Base-by-base conservation (phyloP, 2,888 invertebrate genomes). In the Cosmopolites sordidus region DNA sequence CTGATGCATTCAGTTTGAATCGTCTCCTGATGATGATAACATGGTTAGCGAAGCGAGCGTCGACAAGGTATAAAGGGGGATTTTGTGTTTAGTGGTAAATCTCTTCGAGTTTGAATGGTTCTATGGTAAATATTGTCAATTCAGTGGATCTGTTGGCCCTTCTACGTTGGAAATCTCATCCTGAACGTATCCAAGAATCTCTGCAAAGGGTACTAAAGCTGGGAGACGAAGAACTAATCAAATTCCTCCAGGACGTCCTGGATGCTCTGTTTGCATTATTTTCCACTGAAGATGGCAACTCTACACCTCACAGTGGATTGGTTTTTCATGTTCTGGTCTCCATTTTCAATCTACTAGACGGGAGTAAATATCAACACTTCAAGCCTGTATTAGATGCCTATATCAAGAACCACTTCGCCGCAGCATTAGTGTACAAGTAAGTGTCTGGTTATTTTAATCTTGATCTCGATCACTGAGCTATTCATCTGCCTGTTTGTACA, bases 241-340 rank as follows among this genome's bases (percentile, higher is more conserved):
- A 96, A 77, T 96, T 95, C 73, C 78, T 97, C 1, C 89, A 95
- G 71, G 96, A 96, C 68, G 93, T 96, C 1, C 76, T 97, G 9
- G 96, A 97, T 69, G 91, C 93, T 0, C 75, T 97, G 1, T 96
- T 96, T 72, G 89, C 92, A 14, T 84, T 97, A 79, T 93, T 96
- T 69, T 91, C 92, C 5, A 92, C 92, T 6, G 93, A 93, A 71
- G 92, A 94, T 70, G 93, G 92, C 16, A 92, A 90, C 69, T 82
- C 91, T 38, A 93, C 93, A 0, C 83, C 87, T 17, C 87, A 93
- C 69, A 93, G 93, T 1, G 92, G 92, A 27, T 81, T 92, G 15
- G 94, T 96, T 18, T 96, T 97, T 70, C 86, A 92, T 67, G 92
- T 93, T 27, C 78, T 96, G 54, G 93, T 94, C 12, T 91, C 92